phyloP scores from a whole-genome alignment of 2,797 vertebrate species.

The Alosa sapidissima region DNA sequence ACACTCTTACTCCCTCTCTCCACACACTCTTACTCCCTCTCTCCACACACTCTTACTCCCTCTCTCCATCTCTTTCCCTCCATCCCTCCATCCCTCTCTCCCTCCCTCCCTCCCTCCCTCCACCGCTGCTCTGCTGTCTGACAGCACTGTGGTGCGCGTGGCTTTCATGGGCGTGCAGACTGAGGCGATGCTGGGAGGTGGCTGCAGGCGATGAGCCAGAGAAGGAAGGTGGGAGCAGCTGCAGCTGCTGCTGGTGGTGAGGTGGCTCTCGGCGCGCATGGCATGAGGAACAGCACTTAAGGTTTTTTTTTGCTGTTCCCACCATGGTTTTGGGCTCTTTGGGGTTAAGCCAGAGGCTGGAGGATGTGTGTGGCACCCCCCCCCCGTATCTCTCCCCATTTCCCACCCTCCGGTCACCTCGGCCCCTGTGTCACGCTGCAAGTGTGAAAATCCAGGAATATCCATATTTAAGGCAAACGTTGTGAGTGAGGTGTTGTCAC shows the following conservation, averaged over 20 bases:
- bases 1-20: background rate
- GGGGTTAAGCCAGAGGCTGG: background rate
- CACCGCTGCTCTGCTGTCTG: background rate
- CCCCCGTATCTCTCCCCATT: background rate
- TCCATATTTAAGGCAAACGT: background rate
- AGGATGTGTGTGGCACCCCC: background rate
- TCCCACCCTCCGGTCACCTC: conserved; percentile 35
- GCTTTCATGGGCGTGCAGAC: background rate
- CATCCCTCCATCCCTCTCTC: conserved; percentile 2
- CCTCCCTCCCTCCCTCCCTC: background rate
- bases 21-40: background rate
- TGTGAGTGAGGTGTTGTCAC: conserved; percentile 9
- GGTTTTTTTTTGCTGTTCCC: background rate
- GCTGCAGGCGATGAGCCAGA: background rate
- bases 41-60: background rate
- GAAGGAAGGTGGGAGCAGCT: background rate
- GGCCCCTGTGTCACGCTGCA: background rate
- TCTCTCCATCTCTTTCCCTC: background rate
- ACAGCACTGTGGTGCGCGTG: background rate
- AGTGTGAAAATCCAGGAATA: background rate
- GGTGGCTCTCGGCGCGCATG: background rate
- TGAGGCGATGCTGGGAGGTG: background rate
- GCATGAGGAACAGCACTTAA: background rate
- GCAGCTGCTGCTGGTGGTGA: background rate
- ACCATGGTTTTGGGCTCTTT: background rate